Conservation (phyloP, 1,140 invertebrate genomes). For the Charaxes varanes region DNA sequence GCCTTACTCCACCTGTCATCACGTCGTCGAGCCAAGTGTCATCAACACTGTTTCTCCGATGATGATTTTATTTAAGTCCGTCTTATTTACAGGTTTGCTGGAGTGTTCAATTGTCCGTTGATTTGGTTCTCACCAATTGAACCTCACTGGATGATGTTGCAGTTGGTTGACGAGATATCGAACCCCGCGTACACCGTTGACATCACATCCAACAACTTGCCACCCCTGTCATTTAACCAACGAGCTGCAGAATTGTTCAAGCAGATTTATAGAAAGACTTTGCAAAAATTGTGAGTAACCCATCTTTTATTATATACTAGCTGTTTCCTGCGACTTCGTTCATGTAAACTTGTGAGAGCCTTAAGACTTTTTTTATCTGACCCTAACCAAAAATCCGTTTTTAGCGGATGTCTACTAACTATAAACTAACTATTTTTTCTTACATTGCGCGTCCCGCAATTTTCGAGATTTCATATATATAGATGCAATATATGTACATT, state of each 20-base stretch:
- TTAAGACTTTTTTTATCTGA: too few relatives aligned
- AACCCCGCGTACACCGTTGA: slow-evolving; percentile 30
- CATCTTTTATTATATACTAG: slow-evolving; percentile 10
- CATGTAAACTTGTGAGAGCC: too few relatives aligned
- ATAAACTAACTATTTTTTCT: too few relatives aligned
- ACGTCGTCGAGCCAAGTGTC: too few relatives aligned
- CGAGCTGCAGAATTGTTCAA: slow-evolving; percentile 23
- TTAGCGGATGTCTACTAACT: too few relatives aligned
- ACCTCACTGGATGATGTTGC: slow-evolving; percentile 26
- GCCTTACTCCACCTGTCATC: too few relatives aligned
- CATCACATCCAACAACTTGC: slow-evolving; percentile 4
- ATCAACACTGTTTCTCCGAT: too few relatives aligned
- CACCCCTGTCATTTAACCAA: slow-evolving; percentile 27
- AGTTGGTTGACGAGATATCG: slow-evolving; percentile 29
- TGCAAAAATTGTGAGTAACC: slow-evolving; percentile 15
- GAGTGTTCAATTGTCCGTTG: slow-evolving; percentile 31
- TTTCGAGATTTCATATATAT: too few relatives aligned
- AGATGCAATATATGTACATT: too few relatives aligned
- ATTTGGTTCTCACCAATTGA: slow-evolving; percentile 35
- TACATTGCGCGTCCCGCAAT: too few relatives aligned
- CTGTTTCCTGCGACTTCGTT: too few relatives aligned
- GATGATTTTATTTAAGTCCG: slow-evolving; percentile 12
- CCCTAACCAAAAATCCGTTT: too few relatives aligned
- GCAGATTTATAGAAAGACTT: not conserved
- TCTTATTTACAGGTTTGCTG: slow-evolving; percentile 29